Base-by-base conservation (phyloP, 2,797 vertebrate genomes). In the Xiphorhynchus erythropygius region DNA sequence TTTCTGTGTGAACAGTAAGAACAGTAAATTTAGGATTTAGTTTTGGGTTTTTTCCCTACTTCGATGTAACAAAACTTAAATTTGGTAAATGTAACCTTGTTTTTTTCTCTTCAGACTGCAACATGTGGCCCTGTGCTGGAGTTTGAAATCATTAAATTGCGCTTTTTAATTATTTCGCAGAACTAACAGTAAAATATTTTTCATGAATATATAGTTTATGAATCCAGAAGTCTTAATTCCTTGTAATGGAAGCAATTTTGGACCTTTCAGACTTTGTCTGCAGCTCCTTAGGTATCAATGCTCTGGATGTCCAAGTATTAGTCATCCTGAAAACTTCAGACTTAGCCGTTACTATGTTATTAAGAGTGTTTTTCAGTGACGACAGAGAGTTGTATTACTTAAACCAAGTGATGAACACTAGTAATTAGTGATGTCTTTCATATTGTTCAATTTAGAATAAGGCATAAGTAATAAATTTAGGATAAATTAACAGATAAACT, bases 1-100 rank as follows among this genome's bases (percentile, higher is more conserved):
- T 95, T 95, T 93, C 92, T 97, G 57, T 96, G 92, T 83, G 96
- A 97, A 94, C 93, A 96, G 90, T 84, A 93, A 94, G 95, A 97
- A 96, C 91, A 49, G 21, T 39, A 50, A 76, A 56, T n/a, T 21
- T 17, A 68, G 23, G 27, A 30, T 10, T 46, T 23, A n/a, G 41
- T 11, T 0, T 35, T 19, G 44, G 21, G 21, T 11, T 9, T 14
- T n/a, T 49, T 44, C 11, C 1, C 35, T 71, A 3, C 10, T 86
- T 23, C 50, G 32, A 85, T 77, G 30, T 74, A 30, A 57, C 63
- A 69, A 35, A 49, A 46, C 11, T 59, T 23, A 70, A 47, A 52
- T 55, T 82, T 37, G 6, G 32, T 63, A 4, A 7, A 94, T 82
- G n/a, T 49, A 60, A 63, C 33, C 25, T 59, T 55, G 47, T 41